These are phyloP conservation scores for Schizopygopsis pylzovi DNA, from an alignment of 2,797 vertebrate genomes.

Conservation along the genomic window DNA sequence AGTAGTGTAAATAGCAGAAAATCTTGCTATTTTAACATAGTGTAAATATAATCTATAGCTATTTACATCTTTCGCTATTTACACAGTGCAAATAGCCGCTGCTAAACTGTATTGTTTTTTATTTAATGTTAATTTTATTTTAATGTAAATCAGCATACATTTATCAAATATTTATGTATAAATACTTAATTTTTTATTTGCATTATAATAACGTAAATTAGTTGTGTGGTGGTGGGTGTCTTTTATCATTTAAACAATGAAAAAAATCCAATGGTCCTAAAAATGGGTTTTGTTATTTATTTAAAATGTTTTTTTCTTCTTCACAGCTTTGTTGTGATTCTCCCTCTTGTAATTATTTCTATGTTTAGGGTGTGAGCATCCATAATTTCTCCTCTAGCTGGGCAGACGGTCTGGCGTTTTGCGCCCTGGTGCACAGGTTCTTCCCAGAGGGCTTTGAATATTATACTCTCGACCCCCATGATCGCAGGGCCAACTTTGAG, in stretches of 20 bases:
- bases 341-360: conserved; percentile 34
- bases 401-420: conserved; percentile 97
- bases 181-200: background rate
- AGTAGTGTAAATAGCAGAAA: too few species aligned
- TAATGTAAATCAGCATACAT: background rate
- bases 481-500: conserved; percentile 92
- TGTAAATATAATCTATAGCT: too few species aligned
- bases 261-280: background rate
- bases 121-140: background rate
- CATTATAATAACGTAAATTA: background rate
- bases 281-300: background rate
- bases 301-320: background rate
- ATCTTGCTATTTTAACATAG: too few species aligned
- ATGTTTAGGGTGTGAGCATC: conserved; percentile 87
- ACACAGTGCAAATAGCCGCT: too few species aligned
- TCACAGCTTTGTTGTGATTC: background rate
- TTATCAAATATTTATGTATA: background rate
- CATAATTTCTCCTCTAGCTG: conserved; percentile 98
- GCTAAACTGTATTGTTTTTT: background rate
- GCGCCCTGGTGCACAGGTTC: conserved; percentile 95
- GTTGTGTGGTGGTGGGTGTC: background rate
- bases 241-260: background rate
- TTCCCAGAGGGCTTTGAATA: conserved; percentile 96
- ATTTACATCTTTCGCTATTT: too few species aligned
- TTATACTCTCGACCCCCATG: conserved; percentile 87